phyloP scores from a whole-genome alignment of 2,113 vertebrate species.

The Isurus oxyrinchus region DNA sequence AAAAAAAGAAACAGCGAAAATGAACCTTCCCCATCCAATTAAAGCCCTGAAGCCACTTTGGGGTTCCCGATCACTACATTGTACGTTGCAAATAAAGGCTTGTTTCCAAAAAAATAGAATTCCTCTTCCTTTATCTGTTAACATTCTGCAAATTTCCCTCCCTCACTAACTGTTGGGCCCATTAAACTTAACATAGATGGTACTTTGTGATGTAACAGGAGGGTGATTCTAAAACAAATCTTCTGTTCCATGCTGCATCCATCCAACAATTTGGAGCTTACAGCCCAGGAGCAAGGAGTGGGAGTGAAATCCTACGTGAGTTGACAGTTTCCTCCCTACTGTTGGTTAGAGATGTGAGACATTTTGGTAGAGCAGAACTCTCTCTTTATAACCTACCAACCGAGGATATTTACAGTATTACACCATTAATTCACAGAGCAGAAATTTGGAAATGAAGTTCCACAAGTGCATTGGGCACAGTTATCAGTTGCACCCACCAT shows the following conservation, averaged over 20 bases:
- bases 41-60: background rate
- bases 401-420: background rate
- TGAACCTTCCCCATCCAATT: background rate
- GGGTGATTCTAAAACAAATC: slow-evolving; percentile 25
- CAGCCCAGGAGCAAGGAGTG: background rate
- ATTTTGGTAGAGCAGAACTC: background rate
- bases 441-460: background rate
- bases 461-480: background rate
- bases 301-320: background rate
- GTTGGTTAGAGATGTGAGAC: background rate
- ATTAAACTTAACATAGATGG: background rate
- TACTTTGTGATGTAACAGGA: background rate
- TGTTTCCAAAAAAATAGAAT: background rate
- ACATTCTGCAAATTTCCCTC: background rate
- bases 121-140: background rate
- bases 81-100: background rate
- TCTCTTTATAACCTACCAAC: background rate
- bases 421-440: too few species aligned
- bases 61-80: background rate
- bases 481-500: background rate
- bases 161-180: background rate
- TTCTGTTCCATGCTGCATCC: background rate
- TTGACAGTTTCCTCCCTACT: background rate
- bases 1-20: background rate
- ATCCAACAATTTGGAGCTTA: background rate